phyloP scores from a whole-genome alignment of 2,888 invertebrate species.

The Lysandra coridon region DNA sequence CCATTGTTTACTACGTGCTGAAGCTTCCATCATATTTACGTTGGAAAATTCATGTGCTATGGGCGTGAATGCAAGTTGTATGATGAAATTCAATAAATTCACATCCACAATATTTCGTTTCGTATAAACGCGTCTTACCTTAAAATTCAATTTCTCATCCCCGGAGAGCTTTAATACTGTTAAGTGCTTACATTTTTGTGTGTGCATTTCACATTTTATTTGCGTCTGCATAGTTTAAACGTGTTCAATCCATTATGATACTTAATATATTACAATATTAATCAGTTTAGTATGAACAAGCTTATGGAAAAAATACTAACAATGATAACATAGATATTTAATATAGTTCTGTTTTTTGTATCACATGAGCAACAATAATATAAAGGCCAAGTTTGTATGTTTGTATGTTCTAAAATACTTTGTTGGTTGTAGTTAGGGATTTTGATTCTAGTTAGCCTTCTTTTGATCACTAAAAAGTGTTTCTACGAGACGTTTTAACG shows the following conservation, averaged over 20 bases:
- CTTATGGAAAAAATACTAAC: background rate
- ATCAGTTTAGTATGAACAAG: background rate
- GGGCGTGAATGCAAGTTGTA: conserved; percentile 14
- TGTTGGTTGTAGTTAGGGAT: too few species aligned
- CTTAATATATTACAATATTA: background rate
- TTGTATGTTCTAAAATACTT: too few species aligned
- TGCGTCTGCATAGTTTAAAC: conserved; percentile 30
- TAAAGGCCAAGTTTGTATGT: too few species aligned
- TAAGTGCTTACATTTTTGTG: conserved; percentile 45
- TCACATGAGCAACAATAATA: too few species aligned
- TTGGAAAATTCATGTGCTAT: background rate
- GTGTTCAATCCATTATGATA: conserved; percentile 23
- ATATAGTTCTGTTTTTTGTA: too few species aligned
- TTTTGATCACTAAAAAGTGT: too few species aligned
- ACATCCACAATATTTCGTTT: conserved; percentile 27
- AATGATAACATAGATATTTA: background rate
- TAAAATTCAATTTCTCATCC: conserved; percentile 42
- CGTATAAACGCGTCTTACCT: conserved; percentile 38
- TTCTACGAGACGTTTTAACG: too few species aligned
- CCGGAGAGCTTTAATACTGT: conserved; percentile 45
- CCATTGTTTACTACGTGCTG: background rate
- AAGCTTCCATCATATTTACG: background rate
- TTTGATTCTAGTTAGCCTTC: too few species aligned
- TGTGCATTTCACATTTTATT: conserved; percentile 38
- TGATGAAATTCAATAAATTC: conserved; percentile 11